Evolutionary conservation across 2,113 vertebrate species (phyloP), one percentile per base, ranked within the genome.

Genomic region (Piaya cayana): DNA sequence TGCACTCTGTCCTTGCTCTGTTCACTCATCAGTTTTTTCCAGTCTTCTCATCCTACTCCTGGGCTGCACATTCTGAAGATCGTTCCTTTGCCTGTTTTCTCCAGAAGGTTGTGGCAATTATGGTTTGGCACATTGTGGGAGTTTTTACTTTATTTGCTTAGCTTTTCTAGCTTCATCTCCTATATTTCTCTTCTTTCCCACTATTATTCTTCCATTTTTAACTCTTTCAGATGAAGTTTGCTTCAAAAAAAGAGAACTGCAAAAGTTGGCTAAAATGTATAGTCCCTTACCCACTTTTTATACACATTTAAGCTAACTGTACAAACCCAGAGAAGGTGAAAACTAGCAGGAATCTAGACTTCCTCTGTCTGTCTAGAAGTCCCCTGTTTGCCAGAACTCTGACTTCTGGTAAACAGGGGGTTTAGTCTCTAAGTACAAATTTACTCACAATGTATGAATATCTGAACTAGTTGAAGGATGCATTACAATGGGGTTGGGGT

Each of bases 361-460:
- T 94, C 27, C 26, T 6, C 50, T 83, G 27, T 9, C 53, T 74
- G 12, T 74, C 68, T 68, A 55, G 68, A 94, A 92, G 82, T 90
- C 63, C 64, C 95, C 88, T 93, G 64, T 96, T 90, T 93, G 64
- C n/a, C 65, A 86, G 88, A 88, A 88, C 80, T 94, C 76, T 91
- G 69, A 95, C 83, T 96, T 93, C 68, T 90, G 47, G 50, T 81
- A 91, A 94, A 81, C 34, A 59, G 42, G 36, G 82, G 32, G 34
- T 90, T 93, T 96, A 69, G 83, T 94, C 45, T 94, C 53, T 62
- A 86, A 94, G 74, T 88, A 65, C 4, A 2, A 83, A 26, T 78
- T 83, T 74, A 90, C 95, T 92, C 95, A 69, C 69, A 95, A 93
- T 90, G 95, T 88, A 94, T 94, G 34, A 88, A 70, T 71, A 92